A percentile compares a stretch with the other conserved stretches of the same genome.
Evolutionary conservation across 2,797 vertebrate species (phyloP).

Genomic region (Orestias chungarensis): DNA sequence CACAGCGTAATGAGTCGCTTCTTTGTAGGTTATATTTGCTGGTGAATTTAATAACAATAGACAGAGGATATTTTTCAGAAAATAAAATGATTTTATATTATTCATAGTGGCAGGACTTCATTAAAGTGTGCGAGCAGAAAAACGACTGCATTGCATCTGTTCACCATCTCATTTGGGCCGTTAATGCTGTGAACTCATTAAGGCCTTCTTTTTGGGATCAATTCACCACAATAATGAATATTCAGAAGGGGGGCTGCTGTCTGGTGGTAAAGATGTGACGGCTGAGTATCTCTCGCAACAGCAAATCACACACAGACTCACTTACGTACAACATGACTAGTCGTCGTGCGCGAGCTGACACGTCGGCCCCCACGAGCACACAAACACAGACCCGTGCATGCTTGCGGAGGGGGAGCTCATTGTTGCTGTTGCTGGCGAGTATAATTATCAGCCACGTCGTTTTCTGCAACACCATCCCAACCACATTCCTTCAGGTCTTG

Average conservation of each 20-base stretch:
- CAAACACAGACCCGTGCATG: not conserved
- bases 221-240: slow-evolving; percentile 68
- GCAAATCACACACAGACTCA: slow-evolving; percentile 58
- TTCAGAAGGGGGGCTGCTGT: slow-evolving; percentile 64
- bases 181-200: slow-evolving; percentile 63
- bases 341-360: slow-evolving; percentile 41
- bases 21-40: not conserved
- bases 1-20: slow-evolving; percentile 4
- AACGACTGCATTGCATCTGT: slow-evolving; percentile 51
- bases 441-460: slow-evolving; percentile 34
- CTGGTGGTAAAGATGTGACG: slow-evolving; percentile 66
- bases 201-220: slow-evolving; percentile 34
- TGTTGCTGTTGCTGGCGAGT: slow-evolving; percentile 27
- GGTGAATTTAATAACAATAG: not conserved
- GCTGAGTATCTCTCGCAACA: slow-evolving; percentile 61
- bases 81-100: slow-evolving; percentile 3
- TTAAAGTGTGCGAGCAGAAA: not conserved
- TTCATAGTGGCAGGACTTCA: slow-evolving; percentile 21
- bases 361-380: slow-evolving; percentile 43
- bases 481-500: slow-evolving; percentile 45
- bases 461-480: slow-evolving; percentile 35
- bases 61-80: not conserved
- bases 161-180: slow-evolving; percentile 50
- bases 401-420: slow-evolving; percentile 10
- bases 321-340: slow-evolving; percentile 58